phyloP scores from a whole-genome alignment of 2,113 vertebrate species.

The Syngnathoides biaculeatus region DNA sequence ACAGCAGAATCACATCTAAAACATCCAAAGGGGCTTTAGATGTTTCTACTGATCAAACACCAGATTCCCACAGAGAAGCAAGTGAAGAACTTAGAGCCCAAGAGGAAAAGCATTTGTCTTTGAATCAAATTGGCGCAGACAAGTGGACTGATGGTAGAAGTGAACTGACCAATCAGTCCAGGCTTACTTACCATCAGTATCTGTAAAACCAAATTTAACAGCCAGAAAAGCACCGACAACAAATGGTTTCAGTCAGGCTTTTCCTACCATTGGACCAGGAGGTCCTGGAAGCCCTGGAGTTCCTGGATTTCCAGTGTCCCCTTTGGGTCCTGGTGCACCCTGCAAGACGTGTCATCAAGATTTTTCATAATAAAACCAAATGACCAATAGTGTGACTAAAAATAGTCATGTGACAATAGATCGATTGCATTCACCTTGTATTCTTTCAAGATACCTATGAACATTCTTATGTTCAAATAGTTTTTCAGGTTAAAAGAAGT shows the following conservation, averaged over 20 bases:
- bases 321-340: slow-evolving; percentile 71
- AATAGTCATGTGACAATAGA: too few relatives aligned
- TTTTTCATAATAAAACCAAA: not conserved
- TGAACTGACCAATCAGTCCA: not conserved
- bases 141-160: not conserved
- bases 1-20: slow-evolving; percentile 60
- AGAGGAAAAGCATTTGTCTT: not conserved
- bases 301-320: slow-evolving; percentile 35
- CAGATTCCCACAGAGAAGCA: slow-evolving; percentile 9
- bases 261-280: slow-evolving; percentile 71
- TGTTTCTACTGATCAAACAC: slow-evolving; percentile 29
- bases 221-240: not conserved
- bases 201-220: not conserved
- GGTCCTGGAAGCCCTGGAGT: slow-evolving; percentile 59
- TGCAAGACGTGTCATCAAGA: slow-evolving; percentile 26
- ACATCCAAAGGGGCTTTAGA: slow-evolving; percentile 27
- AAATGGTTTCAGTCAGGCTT: slow-evolving; percentile 9
- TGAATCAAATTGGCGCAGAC: not conserved
- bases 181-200: not conserved
- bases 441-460: too few relatives aligned
- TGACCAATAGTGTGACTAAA: too few relatives aligned
- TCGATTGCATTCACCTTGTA: too few relatives aligned
- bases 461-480: too few relatives aligned
- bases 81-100: not conserved
- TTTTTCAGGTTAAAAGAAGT: too few relatives aligned